These are phyloP conservation scores for Drosophila suboccidentalis DNA, from an alignment of 2,888 invertebrate species.

Conservation along the genomic window DNA sequence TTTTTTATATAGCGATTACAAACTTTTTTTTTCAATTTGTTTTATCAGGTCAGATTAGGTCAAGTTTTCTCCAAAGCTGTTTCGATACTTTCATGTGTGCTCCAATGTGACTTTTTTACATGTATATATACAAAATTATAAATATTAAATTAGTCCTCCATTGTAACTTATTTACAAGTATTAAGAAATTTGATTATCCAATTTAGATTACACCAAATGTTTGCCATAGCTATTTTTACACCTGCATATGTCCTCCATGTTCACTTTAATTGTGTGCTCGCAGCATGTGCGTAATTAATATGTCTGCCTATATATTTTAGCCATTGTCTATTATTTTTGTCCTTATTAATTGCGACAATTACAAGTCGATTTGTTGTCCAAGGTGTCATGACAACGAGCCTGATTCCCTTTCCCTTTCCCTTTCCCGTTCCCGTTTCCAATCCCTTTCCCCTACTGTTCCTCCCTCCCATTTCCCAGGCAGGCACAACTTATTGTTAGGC, in stretches of 20 bases:
- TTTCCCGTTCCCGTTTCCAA: background rate
- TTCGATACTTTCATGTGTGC: too few relatives aligned
- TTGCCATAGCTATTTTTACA: background rate
- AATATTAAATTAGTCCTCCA: too few relatives aligned
- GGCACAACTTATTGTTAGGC: conserved; percentile 27
- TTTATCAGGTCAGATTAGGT: too few relatives aligned
- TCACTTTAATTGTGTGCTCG: conserved; percentile 10
- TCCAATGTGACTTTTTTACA: too few relatives aligned
- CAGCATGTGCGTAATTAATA: conserved; percentile 26
- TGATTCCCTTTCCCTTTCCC: background rate
- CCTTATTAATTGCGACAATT: conserved; percentile 64
- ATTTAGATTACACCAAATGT: background rate
- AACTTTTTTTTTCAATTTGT: too few relatives aligned
- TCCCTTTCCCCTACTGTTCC: background rate
- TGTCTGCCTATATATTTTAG: background rate
- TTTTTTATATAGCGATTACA: too few relatives aligned
- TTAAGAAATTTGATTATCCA: background rate
- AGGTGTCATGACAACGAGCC: conserved; percentile 47
- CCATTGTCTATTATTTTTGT: conserved; percentile 40
- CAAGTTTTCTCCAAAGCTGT: too few relatives aligned
- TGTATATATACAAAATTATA: too few relatives aligned
- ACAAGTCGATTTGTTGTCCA: conserved; percentile 60
- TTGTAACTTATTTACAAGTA: too few relatives aligned
- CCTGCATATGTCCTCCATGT: background rate
- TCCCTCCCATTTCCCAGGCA: background rate